Percentiles rank a stretch among this genome's conserved stretches.
phyloP scores from a whole-genome alignment of 1,140 invertebrate species.

The Papilio xuthus region DNA sequence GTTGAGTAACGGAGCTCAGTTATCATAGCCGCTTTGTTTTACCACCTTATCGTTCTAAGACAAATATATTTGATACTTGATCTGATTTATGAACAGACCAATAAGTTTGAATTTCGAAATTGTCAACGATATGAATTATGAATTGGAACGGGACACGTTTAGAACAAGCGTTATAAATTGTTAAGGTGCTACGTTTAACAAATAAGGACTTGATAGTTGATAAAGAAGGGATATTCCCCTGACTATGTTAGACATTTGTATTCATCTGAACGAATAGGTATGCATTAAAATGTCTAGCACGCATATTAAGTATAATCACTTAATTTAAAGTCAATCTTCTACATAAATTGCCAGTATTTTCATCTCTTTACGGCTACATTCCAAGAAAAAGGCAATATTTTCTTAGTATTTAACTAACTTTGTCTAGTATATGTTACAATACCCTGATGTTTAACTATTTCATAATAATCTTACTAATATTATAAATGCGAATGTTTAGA shows the following conservation, averaged over 20 bases:
- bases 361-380: neutral
- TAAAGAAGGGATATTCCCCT: slow-evolving; percentile 26
- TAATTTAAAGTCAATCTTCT: neutral
- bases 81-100: slow-evolving; percentile 37
- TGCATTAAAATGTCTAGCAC: neutral
- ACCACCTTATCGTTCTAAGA: slow-evolving; percentile 27
- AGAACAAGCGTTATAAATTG: slow-evolving; percentile 23
- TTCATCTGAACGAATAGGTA: neutral
- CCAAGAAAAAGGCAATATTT: neutral
- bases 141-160: slow-evolving; percentile 23
- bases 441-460: neutral
- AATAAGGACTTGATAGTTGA: slow-evolving; percentile 13
- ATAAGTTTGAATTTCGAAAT: slow-evolving; percentile 30
- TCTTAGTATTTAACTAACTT: neutral
- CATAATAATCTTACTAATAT: too few relatives aligned
- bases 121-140: slow-evolving; percentile 30
- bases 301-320: slow-evolving; percentile 3
- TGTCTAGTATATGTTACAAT: too few relatives aligned
- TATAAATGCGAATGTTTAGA: too few relatives aligned
- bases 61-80: slow-evolving; percentile 35
- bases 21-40: slow-evolving; percentile 25
- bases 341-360: neutral
- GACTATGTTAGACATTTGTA: slow-evolving; percentile 27
- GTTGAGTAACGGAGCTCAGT: slow-evolving; percentile 11
- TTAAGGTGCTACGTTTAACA: neutral